Base-by-base conservation (phyloP, 2,888 invertebrate genomes). In the Odontothrips loti region DNA sequence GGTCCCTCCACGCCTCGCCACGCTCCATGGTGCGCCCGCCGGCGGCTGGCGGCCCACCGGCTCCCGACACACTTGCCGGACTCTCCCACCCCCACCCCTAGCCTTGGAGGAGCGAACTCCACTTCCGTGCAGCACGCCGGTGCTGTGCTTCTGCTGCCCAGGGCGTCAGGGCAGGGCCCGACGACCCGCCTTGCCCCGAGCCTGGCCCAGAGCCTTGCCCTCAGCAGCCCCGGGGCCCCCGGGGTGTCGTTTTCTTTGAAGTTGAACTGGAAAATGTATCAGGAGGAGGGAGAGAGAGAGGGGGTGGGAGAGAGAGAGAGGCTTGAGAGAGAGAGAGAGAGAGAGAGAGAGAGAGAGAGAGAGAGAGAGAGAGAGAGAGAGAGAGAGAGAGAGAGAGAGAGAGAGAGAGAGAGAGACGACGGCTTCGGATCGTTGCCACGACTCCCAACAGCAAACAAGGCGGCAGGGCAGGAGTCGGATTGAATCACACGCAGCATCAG, bases 241-340 rank as follows among this genome's bases (percentile, higher is more conserved):
- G 23, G 68, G 68, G 68, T 75, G 68, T 75, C 68, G 68, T 75
- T 75, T 75, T 75, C 68, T 75, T 75, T 75, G 68, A 75, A 75
- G 68, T 75, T 75, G 68, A 75, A 27, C 68, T 75, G 68, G 68
- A 75, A 75, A 75, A 75, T 75, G 68, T 75, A 75, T 75, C 68
- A 75, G 68, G 23, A 75, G 68, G 23, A 75, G 68, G 68, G 27
- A 8, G 27, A 23, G 34, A 6, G 6, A 6, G 34, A 6, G 34
- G 6, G 34, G 3, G 34, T 4, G 34, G 6, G 34, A 2, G 34
- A 43, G 34, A 43, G 34, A 2, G 34, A 43, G 34, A 43, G 34
- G n/a, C n/a, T n/a, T 6, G 34, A 43, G 34, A 43, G 34, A 43
- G 34, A 43, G 34, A 43, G 34, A 43, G 34, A 43, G 34, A 43